Evolutionary conservation across 2,113 vertebrate genomes (phyloP), one percentile per base, ranked within the genome.

Genomic region (Peromyscus leucopus): DNA sequence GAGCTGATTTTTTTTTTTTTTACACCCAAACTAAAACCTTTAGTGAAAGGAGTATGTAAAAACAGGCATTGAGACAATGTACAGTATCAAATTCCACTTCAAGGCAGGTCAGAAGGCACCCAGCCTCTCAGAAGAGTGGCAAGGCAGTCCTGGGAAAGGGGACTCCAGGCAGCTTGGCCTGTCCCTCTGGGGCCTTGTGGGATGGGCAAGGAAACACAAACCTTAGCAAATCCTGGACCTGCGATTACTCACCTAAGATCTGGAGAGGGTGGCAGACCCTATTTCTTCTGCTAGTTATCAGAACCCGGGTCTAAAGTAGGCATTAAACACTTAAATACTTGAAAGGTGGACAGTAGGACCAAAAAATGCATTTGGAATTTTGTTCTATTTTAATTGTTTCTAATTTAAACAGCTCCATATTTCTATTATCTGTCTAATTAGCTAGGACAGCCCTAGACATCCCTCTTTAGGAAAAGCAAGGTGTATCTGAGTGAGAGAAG

Each of bases 81-180:
- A 98, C 98, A 98, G 98, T 98, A 98, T 98, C 96, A 99, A 99
- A 99, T 97, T 97, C 98, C 96, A 98, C 98, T 95, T 98, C 98
- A 97, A 97, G 98, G 97, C 98, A 98, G 98, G 98, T 97, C 97
- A 98, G 97, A 96, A 95, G 98, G 98, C 98, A 98, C 97, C 98
- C 98, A 98, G 98, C 86, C 97, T 98, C 97, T 96, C 97, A 98
- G 97, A 80, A 84, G 78, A 76, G 67, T 36, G 74, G 46, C 75
- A 65, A 61, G 90, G 75, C 39, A 24, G 55, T n/a, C 91, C 67
- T 5, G 7, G 74, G 61, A 83, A 10, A 39, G 33, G 26, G 8
- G 48, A 39, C 36, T 36, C 79, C 88, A 36, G 55, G 79, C 90
- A 86, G 82, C 72, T 10, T 59, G 39, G 72, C 67, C 80, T 65